phyloP scores from a whole-genome alignment of 2,797 vertebrate species.

The Amphiprion clarkii region DNA sequence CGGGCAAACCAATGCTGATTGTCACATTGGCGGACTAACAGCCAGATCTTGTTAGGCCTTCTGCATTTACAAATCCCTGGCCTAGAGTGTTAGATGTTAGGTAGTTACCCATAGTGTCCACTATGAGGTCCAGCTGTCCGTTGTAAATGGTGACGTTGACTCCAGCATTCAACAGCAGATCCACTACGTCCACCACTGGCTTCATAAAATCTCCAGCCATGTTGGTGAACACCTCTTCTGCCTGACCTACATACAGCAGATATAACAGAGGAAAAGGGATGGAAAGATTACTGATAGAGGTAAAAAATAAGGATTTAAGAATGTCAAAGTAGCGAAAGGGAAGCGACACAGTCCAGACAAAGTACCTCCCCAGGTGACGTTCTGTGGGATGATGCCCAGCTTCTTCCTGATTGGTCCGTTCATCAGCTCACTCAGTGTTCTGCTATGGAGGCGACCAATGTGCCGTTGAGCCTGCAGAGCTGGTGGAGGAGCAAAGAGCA shows the following conservation, averaged over 20 bases:
- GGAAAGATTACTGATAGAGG: background rate
- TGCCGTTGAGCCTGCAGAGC: conserved; percentile 86
- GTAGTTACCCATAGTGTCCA: conserved; percentile 93
- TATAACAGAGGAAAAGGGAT: background rate
- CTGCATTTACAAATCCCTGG: too few species aligned
- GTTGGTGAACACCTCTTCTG: conserved; percentile 87
- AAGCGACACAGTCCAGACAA: background rate
- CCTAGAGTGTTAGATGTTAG: background rate
- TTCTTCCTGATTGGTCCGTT: conserved; percentile 94
- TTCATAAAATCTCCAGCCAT: conserved; percentile 97
- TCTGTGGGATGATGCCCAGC: conserved; percentile 91
- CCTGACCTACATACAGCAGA: conserved; percentile 84
- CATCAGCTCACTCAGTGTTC: conserved; percentile 90
- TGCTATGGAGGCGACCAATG: conserved; percentile 81
- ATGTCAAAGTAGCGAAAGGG: background rate
- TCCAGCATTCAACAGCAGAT: conserved; percentile 87
- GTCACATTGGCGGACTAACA: too few species aligned
- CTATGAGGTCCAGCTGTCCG: conserved; percentile 97
- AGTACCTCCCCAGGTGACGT: conserved; percentile 95
- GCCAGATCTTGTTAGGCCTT: too few species aligned
- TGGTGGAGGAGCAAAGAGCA: conserved; percentile 45
- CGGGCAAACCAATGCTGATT: too few species aligned
- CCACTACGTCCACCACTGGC: conserved; percentile 90
- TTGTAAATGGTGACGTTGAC: conserved; percentile 95
- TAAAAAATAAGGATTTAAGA: background rate